Conservation (phyloP, 1,140 invertebrate species). For the Scaptomyza graminum region DNA sequence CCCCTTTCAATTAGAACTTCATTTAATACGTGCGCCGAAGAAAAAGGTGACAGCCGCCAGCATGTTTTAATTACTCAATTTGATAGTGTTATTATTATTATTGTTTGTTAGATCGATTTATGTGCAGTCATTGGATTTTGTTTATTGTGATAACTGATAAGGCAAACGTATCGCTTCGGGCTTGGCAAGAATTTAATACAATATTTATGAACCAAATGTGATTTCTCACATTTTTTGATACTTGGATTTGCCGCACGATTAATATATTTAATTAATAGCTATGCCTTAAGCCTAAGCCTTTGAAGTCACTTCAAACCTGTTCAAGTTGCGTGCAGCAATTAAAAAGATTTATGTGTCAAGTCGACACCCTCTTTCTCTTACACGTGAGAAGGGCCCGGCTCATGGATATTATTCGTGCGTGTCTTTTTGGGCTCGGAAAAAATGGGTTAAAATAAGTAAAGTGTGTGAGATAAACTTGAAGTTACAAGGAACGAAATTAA, state of each 20-base stretch:
- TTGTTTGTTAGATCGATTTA: slow-evolving; percentile 47
- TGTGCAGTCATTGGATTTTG: slow-evolving; percentile 9
- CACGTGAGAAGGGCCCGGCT: slow-evolving; percentile 11
- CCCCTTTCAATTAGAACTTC: slow-evolving; percentile 39
- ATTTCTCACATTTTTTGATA: slow-evolving; percentile 16
- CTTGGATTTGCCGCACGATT: slow-evolving; percentile 20
- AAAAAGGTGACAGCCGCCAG: slow-evolving; percentile 38
- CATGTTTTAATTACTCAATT: slow-evolving; percentile 46
- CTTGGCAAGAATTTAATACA: no score
- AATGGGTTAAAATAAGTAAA: slow-evolving; percentile 46
- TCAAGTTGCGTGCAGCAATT: slow-evolving; percentile 48
- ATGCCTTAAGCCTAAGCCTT: slow-evolving; percentile 9
- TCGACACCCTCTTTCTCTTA: slow-evolving; percentile 23
- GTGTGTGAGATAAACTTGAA: slow-evolving; percentile 40
- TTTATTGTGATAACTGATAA: not conserved
- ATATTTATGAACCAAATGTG: no score
- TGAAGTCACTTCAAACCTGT: not conserved
- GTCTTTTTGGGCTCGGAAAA: slow-evolving; percentile 10
- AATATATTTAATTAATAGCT: slow-evolving; percentile 34
- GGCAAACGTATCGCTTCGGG: not conserved
- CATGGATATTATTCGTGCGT: slow-evolving; percentile 3
- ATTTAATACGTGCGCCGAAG: not conserved
- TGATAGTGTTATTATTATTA: slow-evolving; percentile 16
- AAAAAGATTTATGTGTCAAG: slow-evolving; percentile 53
- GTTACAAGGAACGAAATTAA: slow-evolving; percentile 22